Percentiles rank a stretch among this genome's conserved stretches.
Conservation (phyloP, 2,113 vertebrate genomes). For the Esox niger region DNA sequence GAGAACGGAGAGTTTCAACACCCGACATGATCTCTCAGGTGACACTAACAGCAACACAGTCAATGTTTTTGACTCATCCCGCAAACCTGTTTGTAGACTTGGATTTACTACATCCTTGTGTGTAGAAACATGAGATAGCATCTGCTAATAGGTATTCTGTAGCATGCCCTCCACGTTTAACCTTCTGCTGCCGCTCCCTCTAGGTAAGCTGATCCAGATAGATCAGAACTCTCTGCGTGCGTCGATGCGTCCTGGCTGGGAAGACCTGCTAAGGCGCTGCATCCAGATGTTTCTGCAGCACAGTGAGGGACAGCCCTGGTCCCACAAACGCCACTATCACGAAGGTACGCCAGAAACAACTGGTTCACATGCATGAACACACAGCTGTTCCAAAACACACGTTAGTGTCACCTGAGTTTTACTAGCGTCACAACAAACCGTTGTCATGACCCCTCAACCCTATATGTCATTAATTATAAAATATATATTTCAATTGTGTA, state of each 20-base stretch:
- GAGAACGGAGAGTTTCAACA: slow-evolving; percentile 93
- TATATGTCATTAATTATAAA: background rate
- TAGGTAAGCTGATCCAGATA: slow-evolving; percentile 96
- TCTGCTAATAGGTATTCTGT: no score
- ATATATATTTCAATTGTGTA: background rate
- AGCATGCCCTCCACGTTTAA: no score
- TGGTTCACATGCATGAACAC: background rate
- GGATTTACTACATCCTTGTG: background rate
- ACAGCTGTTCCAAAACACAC: background rate
- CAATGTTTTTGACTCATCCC: background rate
- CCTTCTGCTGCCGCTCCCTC: slow-evolving; percentile 4
- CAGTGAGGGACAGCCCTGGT: slow-evolving; percentile 93
- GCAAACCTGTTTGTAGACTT: background rate
- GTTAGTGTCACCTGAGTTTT: no score
- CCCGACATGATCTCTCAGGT: slow-evolving; percentile 96
- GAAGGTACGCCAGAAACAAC: slow-evolving; percentile 78
- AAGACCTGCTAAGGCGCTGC: slow-evolving; percentile 89
- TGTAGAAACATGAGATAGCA: no score
- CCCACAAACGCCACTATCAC: slow-evolving; percentile 94
- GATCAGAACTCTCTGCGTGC: slow-evolving; percentile 90
- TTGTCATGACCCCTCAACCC: no score
- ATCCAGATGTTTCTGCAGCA: slow-evolving; percentile 97
- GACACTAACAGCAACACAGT: slow-evolving; percentile 38
- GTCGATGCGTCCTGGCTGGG: slow-evolving; percentile 95
- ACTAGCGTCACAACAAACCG: background rate